Evolutionary conservation across 2,113 vertebrate species (phyloP), one percentile per base, ranked within the genome.

Genomic region (Rhea americana): DNA sequence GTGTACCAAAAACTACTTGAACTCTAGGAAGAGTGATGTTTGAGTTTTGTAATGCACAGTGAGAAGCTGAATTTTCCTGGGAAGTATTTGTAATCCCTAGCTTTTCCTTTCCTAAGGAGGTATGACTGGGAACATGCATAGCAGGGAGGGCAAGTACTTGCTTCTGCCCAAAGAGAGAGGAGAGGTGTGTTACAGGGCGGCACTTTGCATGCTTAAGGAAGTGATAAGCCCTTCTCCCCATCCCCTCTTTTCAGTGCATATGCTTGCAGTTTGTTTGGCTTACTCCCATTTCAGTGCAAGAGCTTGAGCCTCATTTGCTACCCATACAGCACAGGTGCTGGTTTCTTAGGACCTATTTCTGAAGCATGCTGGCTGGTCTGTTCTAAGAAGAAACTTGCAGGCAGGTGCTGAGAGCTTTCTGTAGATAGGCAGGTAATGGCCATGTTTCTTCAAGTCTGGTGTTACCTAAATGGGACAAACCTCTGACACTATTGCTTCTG

Each of bases 301-400:
- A 41, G 20, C 13, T 48, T 61, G 37, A 85, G 37, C 32, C 32
- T 11, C 70, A 47, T 65, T 48, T 10, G 2, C 56, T 50, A 11
- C 7, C 0, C 2, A 48, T 7, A 5, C 11, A 26, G 25, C 28
- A n/a, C 6, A 28, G 0, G 0, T 24, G 32, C 43, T 75, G 55
- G 11, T 75, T 58, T 68, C 76, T 85, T 8, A 58, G 26, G n/a
- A 24, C 20, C 45, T 66, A 6, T 72, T 72, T 19, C 28, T 76
- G 51, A 53, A 86, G 56, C 22, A 72, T 71, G 32, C n/a, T 6
- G 13, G 53, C 1, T 1, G 41, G 20, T 32, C 76, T 55, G 18
- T 77, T 72, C 35, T 0, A 2, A 43, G 25, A 56, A 50, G 41
- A 61, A 87, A 28, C 30, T 8, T 67, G 15, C 5, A 7, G 56